A percentile compares a stretch with the other conserved stretches of the same genome.
Conservation (phyloP, 2,797 vertebrate genomes). For the Aotus griseimembra region DNA sequence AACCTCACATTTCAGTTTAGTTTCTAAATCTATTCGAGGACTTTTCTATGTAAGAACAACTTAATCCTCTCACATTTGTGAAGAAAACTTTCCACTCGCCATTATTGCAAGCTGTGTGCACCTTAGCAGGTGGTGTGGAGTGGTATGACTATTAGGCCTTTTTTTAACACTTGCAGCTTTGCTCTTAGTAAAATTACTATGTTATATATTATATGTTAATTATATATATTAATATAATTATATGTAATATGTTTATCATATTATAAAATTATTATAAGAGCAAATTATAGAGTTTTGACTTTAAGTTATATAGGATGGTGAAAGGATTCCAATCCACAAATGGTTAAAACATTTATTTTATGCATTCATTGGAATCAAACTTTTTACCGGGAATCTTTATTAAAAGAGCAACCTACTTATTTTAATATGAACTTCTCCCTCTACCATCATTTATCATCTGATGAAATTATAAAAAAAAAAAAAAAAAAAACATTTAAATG, state of each 20-base stretch:
- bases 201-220: neutral
- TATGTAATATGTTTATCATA: neutral
- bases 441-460: slow-evolving; percentile 17
- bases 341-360: slow-evolving; percentile 9
- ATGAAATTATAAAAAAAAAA: neutral
- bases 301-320: neutral
- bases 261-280: neutral
- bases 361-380: neutral
- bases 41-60: neutral
- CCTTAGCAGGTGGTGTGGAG: neutral
- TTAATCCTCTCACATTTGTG: neutral
- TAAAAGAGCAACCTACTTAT: slow-evolving; percentile 43
- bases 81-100: neutral
- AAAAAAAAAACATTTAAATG: slow-evolving; percentile 3
- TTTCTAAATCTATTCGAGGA: neutral
- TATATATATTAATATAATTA: neutral
- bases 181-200: neutral
- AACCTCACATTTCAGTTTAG: neutral
- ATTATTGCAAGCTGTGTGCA: neutral
- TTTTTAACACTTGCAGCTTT: neutral
- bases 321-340: neutral
- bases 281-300: neutral
- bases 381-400: neutral
- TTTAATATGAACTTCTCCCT: neutral
- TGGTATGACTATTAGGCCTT: neutral